Evolutionary conservation across 2,113 vertebrate species (phyloP), one percentile per base, ranked within the genome.

Genomic region (Lepidiolamprologus cunningtoni): DNA sequence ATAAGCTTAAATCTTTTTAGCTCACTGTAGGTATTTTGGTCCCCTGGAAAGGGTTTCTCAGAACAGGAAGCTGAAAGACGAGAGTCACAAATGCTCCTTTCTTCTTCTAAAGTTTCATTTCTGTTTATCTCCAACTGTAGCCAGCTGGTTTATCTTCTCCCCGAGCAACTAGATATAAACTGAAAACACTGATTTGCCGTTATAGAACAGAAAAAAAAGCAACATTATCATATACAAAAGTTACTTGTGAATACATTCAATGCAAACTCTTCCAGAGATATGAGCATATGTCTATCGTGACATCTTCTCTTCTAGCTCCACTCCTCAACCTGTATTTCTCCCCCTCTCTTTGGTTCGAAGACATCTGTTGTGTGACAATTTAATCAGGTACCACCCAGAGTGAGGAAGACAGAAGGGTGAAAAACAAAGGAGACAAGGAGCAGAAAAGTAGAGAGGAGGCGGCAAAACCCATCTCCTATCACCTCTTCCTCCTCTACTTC

Each of bases 311-410:
- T 83, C 45, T 19, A 35, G 86, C 57, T 45, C 42, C 50, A 14
- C 28, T 81, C 87, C 82, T 80, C 80, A 84, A 8, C 81, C 35
- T 58, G 73, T 37, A 76, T 86, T 78, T 76, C 55, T 80, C 73
- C 45, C 45, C 17, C 68, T 80, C 14, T 79, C 61, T 54, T 17
- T 82, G 26, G 63, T 83, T 89, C 45, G 76, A 66, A 85, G 66
- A 87, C 83, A 93, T 87, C 86, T 91, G 90, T 79, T 66, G 63
- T 54, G 82, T 89, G 88, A 92, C 86, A 89, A 80, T 87, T 93
- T 94, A 94, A 95, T 95, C 90, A 90, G 86, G 87, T 84, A 85
- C 82, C 91, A 89, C 88, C 85, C 63, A 61, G 52, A 83, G 83
- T 5, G 54, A 84, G 52, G 40, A 86, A 61, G 45, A 83, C 45